A percentile compares a stretch with the other conserved stretches of the same genome.
These are phyloP conservation scores for Trichechus manatus DNA, from an alignment of 2,113 vertebrate species.

Conservation along the genomic window DNA sequence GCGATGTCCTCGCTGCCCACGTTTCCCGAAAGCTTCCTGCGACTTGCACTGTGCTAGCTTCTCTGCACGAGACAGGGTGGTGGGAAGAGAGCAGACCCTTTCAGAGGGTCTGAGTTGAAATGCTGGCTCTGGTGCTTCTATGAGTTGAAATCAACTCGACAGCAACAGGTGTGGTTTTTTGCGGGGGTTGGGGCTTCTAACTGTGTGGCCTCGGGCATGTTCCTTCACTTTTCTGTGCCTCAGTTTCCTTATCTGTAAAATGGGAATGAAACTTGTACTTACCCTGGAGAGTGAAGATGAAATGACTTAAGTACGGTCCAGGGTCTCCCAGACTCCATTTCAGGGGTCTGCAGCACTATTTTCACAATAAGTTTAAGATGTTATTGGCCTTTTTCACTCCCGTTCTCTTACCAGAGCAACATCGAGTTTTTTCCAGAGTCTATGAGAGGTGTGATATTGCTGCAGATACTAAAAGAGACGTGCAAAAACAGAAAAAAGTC, in stretches of 20 bases:
- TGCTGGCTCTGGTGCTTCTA: not conserved
- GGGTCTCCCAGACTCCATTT: too few relatives aligned
- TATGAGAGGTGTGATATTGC: fast-evolving
- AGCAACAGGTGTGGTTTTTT: too few relatives aligned
- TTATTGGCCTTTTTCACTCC: fast-evolving
- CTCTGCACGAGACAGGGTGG: fast-evolving
- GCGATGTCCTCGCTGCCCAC: fast-evolving
- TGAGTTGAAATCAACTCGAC: too few relatives aligned
- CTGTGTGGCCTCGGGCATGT: fast-evolving
- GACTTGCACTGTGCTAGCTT: fast-evolving
- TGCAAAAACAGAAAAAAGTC: too few relatives aligned
- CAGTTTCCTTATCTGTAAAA: not conserved
- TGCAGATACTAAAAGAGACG: not conserved
- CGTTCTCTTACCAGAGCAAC: too few relatives aligned
- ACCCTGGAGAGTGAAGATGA: not conserved
- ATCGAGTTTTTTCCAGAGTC: not conserved
- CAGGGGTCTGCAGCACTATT: fast-evolving
- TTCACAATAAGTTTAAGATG: not conserved
- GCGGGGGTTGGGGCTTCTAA: too few relatives aligned
- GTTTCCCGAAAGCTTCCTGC: fast-evolving
- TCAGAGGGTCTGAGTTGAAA: too few relatives aligned
- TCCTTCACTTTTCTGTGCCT: not conserved
- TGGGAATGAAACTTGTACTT: not conserved
- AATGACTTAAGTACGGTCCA: not conserved
- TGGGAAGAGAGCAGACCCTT: not conserved